These are phyloP conservation scores for Laupala kohalensis DNA, from an alignment of 1,140 invertebrate genomes.

Conservation along the genomic window DNA sequence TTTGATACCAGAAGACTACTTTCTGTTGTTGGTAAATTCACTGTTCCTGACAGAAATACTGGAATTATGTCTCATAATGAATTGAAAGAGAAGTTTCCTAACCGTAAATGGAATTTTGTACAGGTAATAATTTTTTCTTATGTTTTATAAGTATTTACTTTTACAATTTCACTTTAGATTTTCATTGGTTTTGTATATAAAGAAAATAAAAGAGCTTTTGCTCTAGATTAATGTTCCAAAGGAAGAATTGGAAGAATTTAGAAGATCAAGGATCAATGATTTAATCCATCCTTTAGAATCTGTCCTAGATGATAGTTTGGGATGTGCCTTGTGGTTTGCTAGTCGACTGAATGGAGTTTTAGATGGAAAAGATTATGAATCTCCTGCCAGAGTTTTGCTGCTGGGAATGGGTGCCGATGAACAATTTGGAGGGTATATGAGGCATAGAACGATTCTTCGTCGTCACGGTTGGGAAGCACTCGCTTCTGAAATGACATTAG, in stretches of 20 bases:
- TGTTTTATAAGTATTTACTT: background rate
- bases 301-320: constrained; percentile 90
- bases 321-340: constrained; percentile 93
- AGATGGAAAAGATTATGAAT: constrained; percentile 32
- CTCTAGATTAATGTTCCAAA: constrained; percentile 61
- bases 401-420: constrained; percentile 95
- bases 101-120: constrained; percentile 57
- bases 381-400: constrained; percentile 62
- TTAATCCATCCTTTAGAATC: constrained; percentile 72
- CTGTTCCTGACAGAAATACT: constrained; percentile 71
- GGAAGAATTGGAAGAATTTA: constrained; percentile 44
- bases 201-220: constrained; percentile 15
- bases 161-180: too few relatives aligned
- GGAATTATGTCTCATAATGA: constrained; percentile 59
- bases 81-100: constrained; percentile 51
- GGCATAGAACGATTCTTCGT: constrained; percentile 64
- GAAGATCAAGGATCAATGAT: constrained; percentile 47
- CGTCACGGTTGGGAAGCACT: constrained; percentile 48
- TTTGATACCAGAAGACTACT: constrained; percentile 44
- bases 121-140: constrained; percentile 31
- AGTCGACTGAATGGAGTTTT: constrained; percentile 50
- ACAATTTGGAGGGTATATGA: constrained; percentile 84
- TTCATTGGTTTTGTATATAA: constrained; percentile 5
- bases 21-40: constrained; percentile 24
- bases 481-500: constrained; percentile 52